A percentile compares a stretch with the other conserved stretches of the same genome.
Conservation (phyloP, 2,113 vertebrate genomes). For the Oceanites oceanicus region DNA sequence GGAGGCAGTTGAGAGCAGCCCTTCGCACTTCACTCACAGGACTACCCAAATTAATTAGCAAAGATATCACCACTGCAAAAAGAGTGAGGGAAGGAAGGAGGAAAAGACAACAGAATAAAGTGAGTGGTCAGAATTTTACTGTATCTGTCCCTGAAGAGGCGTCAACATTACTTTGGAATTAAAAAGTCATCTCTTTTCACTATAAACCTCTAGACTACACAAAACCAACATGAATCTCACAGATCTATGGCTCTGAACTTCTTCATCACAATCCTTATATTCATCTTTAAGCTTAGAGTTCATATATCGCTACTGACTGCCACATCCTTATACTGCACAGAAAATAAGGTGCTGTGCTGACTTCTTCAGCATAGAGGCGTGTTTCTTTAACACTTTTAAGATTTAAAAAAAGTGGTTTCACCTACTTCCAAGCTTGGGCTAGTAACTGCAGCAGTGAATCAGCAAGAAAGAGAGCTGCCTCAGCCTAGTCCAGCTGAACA, state of each 20-base stretch:
- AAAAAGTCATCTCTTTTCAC: neutral
- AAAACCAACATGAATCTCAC: neutral
- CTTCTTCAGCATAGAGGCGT: neutral
- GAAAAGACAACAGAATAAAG: neutral
- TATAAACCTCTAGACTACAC: neutral
- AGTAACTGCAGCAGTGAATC: neutral
- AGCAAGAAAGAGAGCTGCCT: neutral
- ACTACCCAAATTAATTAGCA: slow-evolving; percentile 85
- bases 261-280: neutral
- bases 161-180: neutral
- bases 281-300: neutral
- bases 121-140: neutral
- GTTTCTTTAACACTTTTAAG: neutral
- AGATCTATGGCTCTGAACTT: neutral
- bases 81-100: neutral
- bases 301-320: neutral
- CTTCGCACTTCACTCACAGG: slow-evolving; percentile 85
- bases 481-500: neutral
- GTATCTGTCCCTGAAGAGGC: neutral
- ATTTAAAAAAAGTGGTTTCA: neutral
- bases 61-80: slow-evolving; percentile 80
- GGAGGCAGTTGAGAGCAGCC: slow-evolving; percentile 79
- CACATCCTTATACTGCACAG: neutral
- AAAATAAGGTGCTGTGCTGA: neutral
- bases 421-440: neutral